A percentile compares a stretch with the other conserved stretches of the same genome.
Conservation (phyloP, 1,140 invertebrate genomes). For the Leptoteleia sp. region DNA sequence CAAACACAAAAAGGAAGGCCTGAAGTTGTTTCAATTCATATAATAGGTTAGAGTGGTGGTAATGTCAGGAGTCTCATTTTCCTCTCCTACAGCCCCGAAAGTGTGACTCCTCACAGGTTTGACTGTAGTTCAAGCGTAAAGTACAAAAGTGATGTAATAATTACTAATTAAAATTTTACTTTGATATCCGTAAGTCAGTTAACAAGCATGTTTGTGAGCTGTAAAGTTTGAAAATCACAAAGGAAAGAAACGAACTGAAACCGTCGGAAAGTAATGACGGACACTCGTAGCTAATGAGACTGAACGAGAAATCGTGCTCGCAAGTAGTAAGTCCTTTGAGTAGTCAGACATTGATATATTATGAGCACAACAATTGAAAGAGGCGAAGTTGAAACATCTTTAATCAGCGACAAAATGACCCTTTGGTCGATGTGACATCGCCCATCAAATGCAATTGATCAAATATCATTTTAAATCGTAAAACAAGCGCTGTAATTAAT, state of each 20-base stretch:
- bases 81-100: no score
- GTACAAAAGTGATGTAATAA: conserved; percentile 16
- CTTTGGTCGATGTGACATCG: not conserved
- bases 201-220: conserved; percentile 50
- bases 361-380: conserved; percentile 53
- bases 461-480: no score
- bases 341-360: conserved; percentile 64
- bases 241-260: conserved; percentile 51
- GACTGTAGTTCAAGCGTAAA: no score
- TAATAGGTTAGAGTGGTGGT: no score
- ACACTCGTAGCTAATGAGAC: conserved; percentile 62
- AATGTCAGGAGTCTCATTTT: no score
- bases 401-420: conserved; percentile 37
- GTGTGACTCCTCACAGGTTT: no score
- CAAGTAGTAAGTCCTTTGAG: conserved; percentile 61
- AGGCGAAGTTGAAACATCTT: conserved; percentile 48
- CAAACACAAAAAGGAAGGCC: no score
- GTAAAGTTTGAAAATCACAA: conserved; percentile 58
- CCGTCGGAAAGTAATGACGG: conserved; percentile 59
- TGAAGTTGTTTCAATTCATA: no score
- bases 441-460: no score
- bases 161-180: conserved; percentile 41
- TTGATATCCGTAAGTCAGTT: conserved; percentile 32
- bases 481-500: no score
- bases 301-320: conserved; percentile 55